These are phyloP conservation scores for Babyrousa celebensis DNA, from an alignment of 2,797 vertebrate species.

Conservation along the genomic window DNA sequence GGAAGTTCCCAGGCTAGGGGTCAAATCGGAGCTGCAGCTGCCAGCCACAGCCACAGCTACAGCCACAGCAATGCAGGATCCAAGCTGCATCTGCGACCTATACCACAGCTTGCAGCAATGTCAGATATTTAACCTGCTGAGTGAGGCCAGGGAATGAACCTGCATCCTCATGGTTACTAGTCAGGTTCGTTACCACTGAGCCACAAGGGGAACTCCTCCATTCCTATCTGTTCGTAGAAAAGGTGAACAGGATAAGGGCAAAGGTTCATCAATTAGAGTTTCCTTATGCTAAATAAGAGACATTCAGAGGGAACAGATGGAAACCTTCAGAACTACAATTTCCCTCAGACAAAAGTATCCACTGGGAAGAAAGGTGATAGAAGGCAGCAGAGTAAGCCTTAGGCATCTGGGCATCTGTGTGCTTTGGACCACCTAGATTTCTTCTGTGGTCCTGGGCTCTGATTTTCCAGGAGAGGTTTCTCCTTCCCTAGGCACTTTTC, in stretches of 20 bases:
- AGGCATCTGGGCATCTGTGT: background rate
- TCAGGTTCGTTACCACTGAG: too few relatives aligned
- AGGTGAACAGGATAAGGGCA: background rate
- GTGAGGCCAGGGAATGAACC: too few relatives aligned
- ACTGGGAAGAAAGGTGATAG: background rate
- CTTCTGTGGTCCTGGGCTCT: background rate
- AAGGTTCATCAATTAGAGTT: slow-evolving; percentile 31
- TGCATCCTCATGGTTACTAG: too few relatives aligned
- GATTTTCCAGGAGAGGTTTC: background rate
- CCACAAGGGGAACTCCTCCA: background rate
- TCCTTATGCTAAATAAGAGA: background rate
- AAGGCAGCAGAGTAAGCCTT: background rate
- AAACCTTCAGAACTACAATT: slow-evolving; percentile 22
- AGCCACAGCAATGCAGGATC: too few relatives aligned
- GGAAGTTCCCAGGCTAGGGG: too few relatives aligned
- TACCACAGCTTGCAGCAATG: too few relatives aligned
- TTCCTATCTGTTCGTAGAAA: slow-evolving; percentile 5
- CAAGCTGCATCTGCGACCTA: too few relatives aligned
- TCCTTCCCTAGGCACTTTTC: background rate
- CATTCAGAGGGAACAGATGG: slow-evolving; percentile 7
- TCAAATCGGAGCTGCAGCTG: too few relatives aligned
- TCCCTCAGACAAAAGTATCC: slow-evolving; percentile 1
- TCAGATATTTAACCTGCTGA: too few relatives aligned
- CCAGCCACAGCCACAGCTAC: too few relatives aligned
- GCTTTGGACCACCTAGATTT: background rate